These are phyloP conservation scores for Gopherus flavomarginatus DNA, from an alignment of 2,113 vertebrate genomes.

Conservation along the genomic window DNA sequence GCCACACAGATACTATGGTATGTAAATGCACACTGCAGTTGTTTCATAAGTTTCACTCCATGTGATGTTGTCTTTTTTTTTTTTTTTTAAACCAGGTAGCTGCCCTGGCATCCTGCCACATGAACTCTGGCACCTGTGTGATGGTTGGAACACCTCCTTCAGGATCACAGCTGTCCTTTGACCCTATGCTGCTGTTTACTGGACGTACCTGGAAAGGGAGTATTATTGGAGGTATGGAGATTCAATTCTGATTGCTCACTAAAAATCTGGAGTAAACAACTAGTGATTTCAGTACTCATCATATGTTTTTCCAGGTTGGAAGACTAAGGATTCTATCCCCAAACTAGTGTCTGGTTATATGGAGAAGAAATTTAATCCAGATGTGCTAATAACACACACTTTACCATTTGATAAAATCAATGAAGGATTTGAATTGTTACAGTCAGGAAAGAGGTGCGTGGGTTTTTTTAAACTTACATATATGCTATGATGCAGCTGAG, in stretches of 20 bases:
- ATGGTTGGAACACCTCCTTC: background rate
- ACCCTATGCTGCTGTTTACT: slow-evolving; percentile 57
- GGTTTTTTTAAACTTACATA: background rate
- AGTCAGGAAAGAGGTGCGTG: slow-evolving; percentile 61
- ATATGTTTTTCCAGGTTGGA: slow-evolving; percentile 60
- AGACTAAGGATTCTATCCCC: slow-evolving; percentile 70
- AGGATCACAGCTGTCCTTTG: background rate
- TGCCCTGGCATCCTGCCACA: slow-evolving; percentile 64
- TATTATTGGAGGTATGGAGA: slow-evolving; percentile 34
- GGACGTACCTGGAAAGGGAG: slow-evolving; percentile 64
- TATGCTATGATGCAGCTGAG: background rate
- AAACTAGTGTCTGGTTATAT: slow-evolving; percentile 87
- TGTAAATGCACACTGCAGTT: too few relatives aligned
- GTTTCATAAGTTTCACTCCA: too few relatives aligned
- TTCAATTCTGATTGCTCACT: too few relatives aligned
- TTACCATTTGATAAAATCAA: slow-evolving; percentile 85
- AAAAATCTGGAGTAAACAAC: too few relatives aligned
- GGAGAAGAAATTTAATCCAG: slow-evolving; percentile 87
- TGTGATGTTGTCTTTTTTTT: background rate
- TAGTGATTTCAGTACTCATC: too few relatives aligned
- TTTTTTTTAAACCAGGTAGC: slow-evolving; percentile 25
- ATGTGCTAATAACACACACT: slow-evolving; percentile 88
- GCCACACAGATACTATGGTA: slow-evolving; percentile 83
- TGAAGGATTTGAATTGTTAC: slow-evolving; percentile 86
- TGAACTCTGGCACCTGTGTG: slow-evolving; percentile 36